Percentiles rank a stretch among this genome's conserved stretches.
These are phyloP conservation scores for Diadumene lineata DNA, from an alignment of 92 coral and sea anemone genomes.

Conservation along the genomic window DNA sequence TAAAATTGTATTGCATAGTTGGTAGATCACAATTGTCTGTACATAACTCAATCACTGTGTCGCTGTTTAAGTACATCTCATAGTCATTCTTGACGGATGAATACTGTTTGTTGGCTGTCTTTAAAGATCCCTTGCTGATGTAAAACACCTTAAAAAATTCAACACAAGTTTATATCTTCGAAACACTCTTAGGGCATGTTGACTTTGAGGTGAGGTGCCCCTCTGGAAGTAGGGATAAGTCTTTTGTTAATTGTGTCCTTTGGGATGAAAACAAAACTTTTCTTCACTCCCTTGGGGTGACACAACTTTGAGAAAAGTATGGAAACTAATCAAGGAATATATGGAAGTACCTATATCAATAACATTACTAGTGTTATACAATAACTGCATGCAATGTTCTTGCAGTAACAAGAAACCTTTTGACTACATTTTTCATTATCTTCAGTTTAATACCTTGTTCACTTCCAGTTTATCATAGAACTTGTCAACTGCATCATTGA, in stretches of 20 bases:
- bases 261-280: too few species aligned
- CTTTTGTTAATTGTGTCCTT: too few species aligned
- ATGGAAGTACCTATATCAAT: too few species aligned
- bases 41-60: slow-evolving; percentile 82
- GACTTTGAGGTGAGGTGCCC: too few species aligned
- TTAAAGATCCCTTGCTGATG: slow-evolving; percentile 75
- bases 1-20: slow-evolving; percentile 86
- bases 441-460: slow-evolving; percentile 95
- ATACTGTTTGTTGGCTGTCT: slow-evolving; percentile 91
- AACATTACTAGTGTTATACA: too few species aligned
- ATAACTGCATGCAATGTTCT: background rate
- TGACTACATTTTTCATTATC: too few species aligned
- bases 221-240: too few species aligned
- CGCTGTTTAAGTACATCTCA: slow-evolving; percentile 82
- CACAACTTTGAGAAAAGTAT: too few species aligned
- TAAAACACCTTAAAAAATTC: slow-evolving; percentile 71
- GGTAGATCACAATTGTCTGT: slow-evolving; percentile 73
- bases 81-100: slow-evolving; percentile 92
- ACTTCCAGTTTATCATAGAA: slow-evolving; percentile 79
- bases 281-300: too few species aligned
- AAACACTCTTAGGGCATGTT: too few species aligned
- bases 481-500: slow-evolving; percentile 90
- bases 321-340: too few species aligned
- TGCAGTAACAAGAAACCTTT: background rate
- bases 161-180: background rate